Conservation (phyloP, 2,888 invertebrate genomes). For the Allolobophora icterica region DNA sequence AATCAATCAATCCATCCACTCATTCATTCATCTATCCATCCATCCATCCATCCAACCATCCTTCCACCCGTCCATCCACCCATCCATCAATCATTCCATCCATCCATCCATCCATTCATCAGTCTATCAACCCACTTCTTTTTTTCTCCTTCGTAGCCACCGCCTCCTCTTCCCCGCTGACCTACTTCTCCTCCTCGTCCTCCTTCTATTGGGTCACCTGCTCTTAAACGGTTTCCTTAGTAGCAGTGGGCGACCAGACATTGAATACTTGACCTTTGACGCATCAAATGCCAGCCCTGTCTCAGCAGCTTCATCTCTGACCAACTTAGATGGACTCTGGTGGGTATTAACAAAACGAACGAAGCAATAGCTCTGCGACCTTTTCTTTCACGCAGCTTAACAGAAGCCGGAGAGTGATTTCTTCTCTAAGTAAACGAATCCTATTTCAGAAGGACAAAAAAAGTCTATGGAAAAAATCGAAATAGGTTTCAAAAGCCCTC, state of each 20-base stretch:
- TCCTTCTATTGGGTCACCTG: too few relatives aligned
- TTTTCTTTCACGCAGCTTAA: neutral
- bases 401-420: neutral
- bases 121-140: neutral
- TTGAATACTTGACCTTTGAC: neutral
- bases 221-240: too few relatives aligned
- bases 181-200: neutral
- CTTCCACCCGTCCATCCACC: neutral
- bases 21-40: neutral
- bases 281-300: neutral
- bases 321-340: neutral
- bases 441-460: neutral
- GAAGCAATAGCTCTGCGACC: neutral
- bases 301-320: neutral
- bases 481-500: neutral
- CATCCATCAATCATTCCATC: neutral
- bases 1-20: neutral
- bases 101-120: neutral
- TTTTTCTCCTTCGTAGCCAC: neutral
- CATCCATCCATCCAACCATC: neutral
- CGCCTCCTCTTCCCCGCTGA: neutral
- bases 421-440: neutral
- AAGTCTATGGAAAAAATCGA: neutral
- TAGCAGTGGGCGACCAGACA: neutral
- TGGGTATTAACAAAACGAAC: neutral